phyloP scores from a whole-genome alignment of 2,797 vertebrate genomes.

The Acipenser transmontanus region DNA sequence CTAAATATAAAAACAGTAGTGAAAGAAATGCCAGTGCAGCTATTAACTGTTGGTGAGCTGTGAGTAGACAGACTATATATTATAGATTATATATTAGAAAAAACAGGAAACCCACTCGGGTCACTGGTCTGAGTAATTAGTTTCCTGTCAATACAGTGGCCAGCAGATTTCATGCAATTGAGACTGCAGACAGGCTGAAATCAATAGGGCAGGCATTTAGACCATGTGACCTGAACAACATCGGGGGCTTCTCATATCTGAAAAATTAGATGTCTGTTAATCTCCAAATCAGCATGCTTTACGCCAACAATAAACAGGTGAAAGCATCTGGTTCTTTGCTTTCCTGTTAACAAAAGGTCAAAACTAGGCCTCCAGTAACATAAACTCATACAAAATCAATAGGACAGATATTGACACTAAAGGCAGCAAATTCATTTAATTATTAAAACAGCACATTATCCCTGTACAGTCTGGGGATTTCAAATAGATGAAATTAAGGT shows the following conservation, averaged over 20 bases:
- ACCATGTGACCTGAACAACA: slow-evolving; percentile 6
- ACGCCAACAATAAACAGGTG: background rate
- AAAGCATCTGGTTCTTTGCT: too few relatives aligned
- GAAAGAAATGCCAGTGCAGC: background rate
- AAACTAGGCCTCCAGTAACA: too few relatives aligned
- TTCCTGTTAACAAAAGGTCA: too few relatives aligned
- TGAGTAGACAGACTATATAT: background rate
- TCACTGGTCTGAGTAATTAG: slow-evolving; percentile 1
- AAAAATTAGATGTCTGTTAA: too few relatives aligned
- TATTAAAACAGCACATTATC: background rate
- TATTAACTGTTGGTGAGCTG: background rate
- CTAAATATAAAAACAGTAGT: too few relatives aligned
- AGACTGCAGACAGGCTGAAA: background rate
- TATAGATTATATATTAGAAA: background rate
- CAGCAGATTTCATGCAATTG: background rate
- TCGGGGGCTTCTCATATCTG: background rate
- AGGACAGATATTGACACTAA: background rate
- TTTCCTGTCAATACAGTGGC: background rate
- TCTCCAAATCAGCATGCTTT: background rate
- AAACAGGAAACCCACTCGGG: slow-evolving; percentile 4
- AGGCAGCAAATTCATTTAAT: background rate
- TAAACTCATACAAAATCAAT: too few relatives aligned
- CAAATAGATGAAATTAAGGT: too few relatives aligned
- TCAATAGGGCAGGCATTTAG: slow-evolving; percentile 9
- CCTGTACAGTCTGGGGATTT: too few relatives aligned